phyloP scores from a whole-genome alignment of 2,888 invertebrate species.

The Protodeltote pygarga region DNA sequence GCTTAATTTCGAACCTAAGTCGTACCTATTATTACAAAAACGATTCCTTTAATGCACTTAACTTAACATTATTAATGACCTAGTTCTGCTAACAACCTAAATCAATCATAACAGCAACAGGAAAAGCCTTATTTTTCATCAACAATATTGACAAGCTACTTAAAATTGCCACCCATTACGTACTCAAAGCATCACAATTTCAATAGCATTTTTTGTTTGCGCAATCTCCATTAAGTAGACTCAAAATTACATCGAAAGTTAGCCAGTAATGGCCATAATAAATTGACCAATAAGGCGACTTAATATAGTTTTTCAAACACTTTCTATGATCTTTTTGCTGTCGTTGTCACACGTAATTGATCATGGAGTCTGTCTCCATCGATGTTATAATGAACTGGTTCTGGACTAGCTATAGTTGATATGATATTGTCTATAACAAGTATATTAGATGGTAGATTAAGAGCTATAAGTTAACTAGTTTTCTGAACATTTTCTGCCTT shows the following conservation, averaged over 20 bases:
- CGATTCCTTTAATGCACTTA: not conserved
- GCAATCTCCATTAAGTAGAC: slow-evolving; percentile 25
- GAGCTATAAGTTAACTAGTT: not conserved
- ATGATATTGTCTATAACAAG: slow-evolving; percentile 13
- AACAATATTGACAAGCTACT: slow-evolving; percentile 16
- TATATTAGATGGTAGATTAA: slow-evolving; percentile 13
- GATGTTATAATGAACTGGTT: slow-evolving; percentile 12
- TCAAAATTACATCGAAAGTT: slow-evolving; percentile 43
- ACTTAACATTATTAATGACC: not conserved
- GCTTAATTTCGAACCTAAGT: too few relatives aligned
- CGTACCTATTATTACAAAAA: too few relatives aligned
- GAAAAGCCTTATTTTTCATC: slow-evolving; percentile 2
- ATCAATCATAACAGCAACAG: not conserved
- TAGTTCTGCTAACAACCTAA: not conserved
- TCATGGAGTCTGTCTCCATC: slow-evolving; percentile 33
- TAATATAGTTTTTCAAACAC: slow-evolving; percentile 44
- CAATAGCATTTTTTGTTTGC: slow-evolving; percentile 30
- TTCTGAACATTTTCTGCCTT: too few relatives aligned
- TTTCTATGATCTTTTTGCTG: slow-evolving; percentile 42
- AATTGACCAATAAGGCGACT: slow-evolving; percentile 41
- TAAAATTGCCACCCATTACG: slow-evolving; percentile 31
- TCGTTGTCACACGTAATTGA: slow-evolving; percentile 46
- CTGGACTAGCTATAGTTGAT: slow-evolving; percentile 19
- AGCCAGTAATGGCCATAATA: slow-evolving; percentile 37
- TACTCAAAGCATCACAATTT: slow-evolving; percentile 17